Evolutionary conservation across 2,888 invertebrate genomes (phyloP), one percentile per base, ranked within the genome.

Genomic region (Iselma pallidipennis): DNA sequence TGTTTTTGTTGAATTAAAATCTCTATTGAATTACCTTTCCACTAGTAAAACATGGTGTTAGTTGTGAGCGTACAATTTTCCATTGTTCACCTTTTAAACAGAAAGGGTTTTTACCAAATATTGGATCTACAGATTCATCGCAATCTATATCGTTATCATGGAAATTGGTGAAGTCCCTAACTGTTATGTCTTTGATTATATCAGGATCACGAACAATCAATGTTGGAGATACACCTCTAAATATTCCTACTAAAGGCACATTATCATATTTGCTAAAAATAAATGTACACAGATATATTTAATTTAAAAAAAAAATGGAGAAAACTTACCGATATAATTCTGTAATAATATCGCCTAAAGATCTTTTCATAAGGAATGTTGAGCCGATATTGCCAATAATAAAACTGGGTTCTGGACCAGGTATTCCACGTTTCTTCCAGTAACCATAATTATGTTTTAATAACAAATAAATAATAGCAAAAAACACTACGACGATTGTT

Each of bases 21-120:
- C 26, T 5, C 3, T 51, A 14, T 19, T 48, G 48, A 50, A 52
- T 57, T 76, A 84, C 83, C 62, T 85, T 83, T 45, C 81, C 82
- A 12, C 78, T 74, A 1, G 85, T 84, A 23, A 87, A 81, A 2
- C 82, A 83, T 0, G 85, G 80, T 2, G 85, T 83, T 16, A 86
- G 65, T 67, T 83, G 83, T 0, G 78, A 73, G 4, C 87, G 78
- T 1, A 82, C 74, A 1, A 78, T 74, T 61, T 84, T 84, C 86
- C 87, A 85, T 66, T 80, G 73, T 9, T 81, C 76, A 0, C 84
- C 83, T 12, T 78, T 80, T 25, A 85, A 66, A 0, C 76, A 62
- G 64, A 87, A 84, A 0, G 84, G 83, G 77, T 84, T 83, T 51
- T 81, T 80, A 2, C 80, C 80, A n/a, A 82, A 71, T 4, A 87